Evolutionary conservation across 1,140 invertebrate species (phyloP), one percentile per base, ranked within the genome.

Genomic region (Varroa destructor): DNA sequence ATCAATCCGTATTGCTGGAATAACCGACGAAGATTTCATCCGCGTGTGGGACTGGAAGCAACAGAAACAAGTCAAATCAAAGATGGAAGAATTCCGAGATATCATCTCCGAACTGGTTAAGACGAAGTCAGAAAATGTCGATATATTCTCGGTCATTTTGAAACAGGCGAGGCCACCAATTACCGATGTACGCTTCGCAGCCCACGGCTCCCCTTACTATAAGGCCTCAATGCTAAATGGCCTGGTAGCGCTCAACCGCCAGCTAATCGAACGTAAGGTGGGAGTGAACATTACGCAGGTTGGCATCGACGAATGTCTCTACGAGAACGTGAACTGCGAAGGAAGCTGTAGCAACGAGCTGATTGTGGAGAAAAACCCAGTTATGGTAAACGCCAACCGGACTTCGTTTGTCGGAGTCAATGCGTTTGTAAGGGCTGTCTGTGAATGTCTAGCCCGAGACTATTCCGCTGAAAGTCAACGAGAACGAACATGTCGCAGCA

Each of bases 211-310:
- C 0, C 91, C 93, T 1, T 97, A 94, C 78, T 94, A 94, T 77
- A 94, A 96, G 77, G 88, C 93, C 0, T 90, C 93, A 0, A 86
- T 90, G 81, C 82, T 97, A 55, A 93, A 97, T 79, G 93, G 93
- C 40, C 88, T 95, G 55, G 88, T 97, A 0, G 80, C 93, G n/a
- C 89, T 93, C 84, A 88, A 97, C 78, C 85, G 90, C 74, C 88
- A 91, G 82, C 88, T 93, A 80, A 95, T 97, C 79, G 92, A 96
- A 81, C 85, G 86, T 75, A 87, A 89, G 74, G 88, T 96, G 6
- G 93, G 92, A 43, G 90, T 97, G 64, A 93, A 93, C 76, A 94
- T 98, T 56, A 92, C 90, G 2, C 95, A 97, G 92, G 91, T 97
- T 1, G 92, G 91, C 72, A 97, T 98, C 74, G 93, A 98, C 77